Conservation (phyloP, 2,797 vertebrate species). For the Momotus momota region DNA sequence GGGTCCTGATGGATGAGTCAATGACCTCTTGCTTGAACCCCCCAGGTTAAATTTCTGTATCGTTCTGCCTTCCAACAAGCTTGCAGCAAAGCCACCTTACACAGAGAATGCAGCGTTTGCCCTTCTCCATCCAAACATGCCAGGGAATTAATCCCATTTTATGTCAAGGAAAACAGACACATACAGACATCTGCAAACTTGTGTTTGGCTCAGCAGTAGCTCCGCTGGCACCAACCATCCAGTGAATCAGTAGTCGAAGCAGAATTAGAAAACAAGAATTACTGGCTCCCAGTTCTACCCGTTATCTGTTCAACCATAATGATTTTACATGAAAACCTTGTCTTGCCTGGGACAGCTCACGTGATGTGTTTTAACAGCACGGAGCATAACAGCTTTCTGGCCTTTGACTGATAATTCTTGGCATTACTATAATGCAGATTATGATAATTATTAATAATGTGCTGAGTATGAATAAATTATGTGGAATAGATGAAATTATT, state of each 20-base stretch:
- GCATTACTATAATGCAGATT: neutral
- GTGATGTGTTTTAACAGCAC: neutral
- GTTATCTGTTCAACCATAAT: neutral
- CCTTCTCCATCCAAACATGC: neutral
- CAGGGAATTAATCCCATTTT: neutral
- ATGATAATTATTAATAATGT: conserved; percentile 42
- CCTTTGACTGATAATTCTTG: neutral
- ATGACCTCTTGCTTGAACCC: neutral
- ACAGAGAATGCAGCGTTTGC: neutral
- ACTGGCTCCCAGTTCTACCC: neutral
- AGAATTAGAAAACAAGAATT: neutral
- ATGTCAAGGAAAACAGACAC: neutral
- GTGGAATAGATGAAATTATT: neutral
- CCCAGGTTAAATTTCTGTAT: neutral
- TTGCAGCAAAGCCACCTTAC: neutral
- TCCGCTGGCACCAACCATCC: neutral
- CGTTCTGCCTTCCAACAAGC: neutral
- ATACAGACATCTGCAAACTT: neutral
- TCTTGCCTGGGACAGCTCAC: neutral
- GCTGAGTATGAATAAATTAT: conserved; percentile 9
- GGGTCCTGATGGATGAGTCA: neutral
- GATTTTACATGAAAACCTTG: neutral
- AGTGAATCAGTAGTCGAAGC: neutral
- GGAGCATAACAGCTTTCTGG: neutral
- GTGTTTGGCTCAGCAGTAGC: neutral